Base-by-base conservation (phyloP, 2,113 vertebrate genomes). In the Ochotona princeps region DNA sequence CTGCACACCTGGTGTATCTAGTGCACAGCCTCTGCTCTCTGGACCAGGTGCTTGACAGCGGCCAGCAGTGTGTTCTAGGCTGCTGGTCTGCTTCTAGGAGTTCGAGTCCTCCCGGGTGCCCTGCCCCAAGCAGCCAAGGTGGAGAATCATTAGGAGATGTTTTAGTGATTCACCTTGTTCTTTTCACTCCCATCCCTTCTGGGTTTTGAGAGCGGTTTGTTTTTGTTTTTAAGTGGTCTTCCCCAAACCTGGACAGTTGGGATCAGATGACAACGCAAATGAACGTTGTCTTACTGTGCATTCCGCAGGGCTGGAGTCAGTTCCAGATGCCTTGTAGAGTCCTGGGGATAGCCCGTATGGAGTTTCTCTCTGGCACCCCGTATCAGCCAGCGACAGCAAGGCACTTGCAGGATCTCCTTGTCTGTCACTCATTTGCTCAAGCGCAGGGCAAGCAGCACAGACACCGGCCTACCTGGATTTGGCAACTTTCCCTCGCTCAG, bases 361-460 rank as follows among this genome's bases (percentile, higher is more conserved):
- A 61, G 87, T 93, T 90, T 90, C 87, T 90, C 76, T 66, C 35
- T 69, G 57, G 69, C 60, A 2, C 60, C n/a, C 17, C 32, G n/a
- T 72, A 38, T 44, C n/a, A 11, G 75, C 63, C 73, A 79, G 81
- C 57, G 20, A 1, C 12, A 12, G 72, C 12, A 3, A 32, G 0
- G 25, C 61, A 5, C 38, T 60, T 17, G 18, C 13, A 28, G 38
- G 17, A 15, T 26, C 44, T 35, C 28, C 1, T 8, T 47, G 47
- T 47, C 17, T 47, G 0, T 21, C 25, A 3, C 35, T 23, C 66
- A 60, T 4, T 15, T 32, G 25, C 51, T 47, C 20, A 4, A 0
- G 12, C 30, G 25, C 51, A 4, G 2, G 38, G 38, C 38, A 44
- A 44, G 38, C 38, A 44, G 38, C 38, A 44, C 38, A 44, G 38